Evolutionary conservation across 1,140 invertebrate genomes (phyloP).

Genomic region (Halotydeus destructor): DNA sequence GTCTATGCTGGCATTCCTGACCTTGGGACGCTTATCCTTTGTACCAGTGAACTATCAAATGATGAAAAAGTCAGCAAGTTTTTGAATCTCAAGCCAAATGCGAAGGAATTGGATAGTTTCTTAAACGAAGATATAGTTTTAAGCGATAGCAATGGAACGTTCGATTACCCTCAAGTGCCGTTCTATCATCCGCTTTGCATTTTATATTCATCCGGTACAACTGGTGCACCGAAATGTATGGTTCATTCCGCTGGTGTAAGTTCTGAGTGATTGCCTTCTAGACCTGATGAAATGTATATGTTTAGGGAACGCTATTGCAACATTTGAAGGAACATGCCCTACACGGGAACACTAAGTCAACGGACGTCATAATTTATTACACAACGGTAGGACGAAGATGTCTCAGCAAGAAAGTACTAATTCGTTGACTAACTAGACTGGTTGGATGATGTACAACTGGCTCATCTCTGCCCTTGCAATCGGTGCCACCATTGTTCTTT

Average conservation of each 20-base stretch:
- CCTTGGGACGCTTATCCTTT: slow-evolving; percentile 2
- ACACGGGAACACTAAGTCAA: slow-evolving; percentile 29
- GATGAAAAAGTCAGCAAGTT: too few relatives aligned
- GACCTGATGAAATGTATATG: neutral
- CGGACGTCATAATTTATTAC: slow-evolving; percentile 36
- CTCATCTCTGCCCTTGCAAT: slow-evolving; percentile 24
- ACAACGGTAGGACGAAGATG: slow-evolving; percentile 29
- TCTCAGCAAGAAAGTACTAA: neutral
- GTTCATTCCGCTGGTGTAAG: slow-evolving; percentile 37
- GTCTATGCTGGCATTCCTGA: too few relatives aligned
- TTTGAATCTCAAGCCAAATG: too few relatives aligned
- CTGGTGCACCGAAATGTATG: slow-evolving; percentile 38
- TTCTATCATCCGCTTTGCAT: slow-evolving; percentile 39
- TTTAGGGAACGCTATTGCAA: slow-evolving; percentile 35
- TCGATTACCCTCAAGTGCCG: slow-evolving; percentile 33
- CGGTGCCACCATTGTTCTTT: slow-evolving; percentile 34
- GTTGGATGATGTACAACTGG: slow-evolving; percentile 47
- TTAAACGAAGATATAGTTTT: slow-evolving; percentile 17
- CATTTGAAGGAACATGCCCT: slow-evolving; percentile 36
- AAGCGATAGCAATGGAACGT: slow-evolving; percentile 15
- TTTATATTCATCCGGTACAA: slow-evolving; percentile 39
- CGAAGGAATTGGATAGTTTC: too few relatives aligned
- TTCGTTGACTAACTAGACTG: slow-evolving; percentile 23
- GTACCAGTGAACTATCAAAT: slow-evolving; percentile 22
- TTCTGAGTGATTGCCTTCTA: too few relatives aligned